phyloP scores from a whole-genome alignment of 2,888 invertebrate species.

The Chaetogeoica ovagalla region DNA sequence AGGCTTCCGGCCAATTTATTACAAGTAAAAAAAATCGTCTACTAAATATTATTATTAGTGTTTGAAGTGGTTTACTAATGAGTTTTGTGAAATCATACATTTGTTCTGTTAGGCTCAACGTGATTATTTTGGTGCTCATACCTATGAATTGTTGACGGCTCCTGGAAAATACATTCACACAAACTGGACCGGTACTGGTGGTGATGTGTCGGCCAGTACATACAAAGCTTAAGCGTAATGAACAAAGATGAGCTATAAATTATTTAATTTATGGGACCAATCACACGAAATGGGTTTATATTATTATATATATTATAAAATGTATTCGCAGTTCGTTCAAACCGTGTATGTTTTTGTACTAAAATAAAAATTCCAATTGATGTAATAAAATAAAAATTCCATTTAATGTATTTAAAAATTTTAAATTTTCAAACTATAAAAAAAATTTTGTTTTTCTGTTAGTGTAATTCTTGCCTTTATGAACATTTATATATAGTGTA shows the following conservation, averaged over 20 bases:
- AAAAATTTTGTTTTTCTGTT: background rate
- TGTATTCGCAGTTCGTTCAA: background rate
- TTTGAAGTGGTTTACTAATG: background rate
- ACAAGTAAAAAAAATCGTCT: constrained; percentile 66
- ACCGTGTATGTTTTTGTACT: constrained; percentile 1
- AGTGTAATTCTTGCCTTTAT: constrained; percentile 1
- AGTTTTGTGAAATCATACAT: background rate
- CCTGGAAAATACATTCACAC: constrained; percentile 94
- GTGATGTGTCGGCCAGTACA: constrained; percentile 91
- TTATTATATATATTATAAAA: constrained; percentile 3
- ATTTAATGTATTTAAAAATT: constrained; percentile 13
- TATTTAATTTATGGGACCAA: constrained; percentile 32
- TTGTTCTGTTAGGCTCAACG: constrained; percentile 75
- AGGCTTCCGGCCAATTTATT: constrained; percentile 91
- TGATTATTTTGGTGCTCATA: constrained; percentile 99
- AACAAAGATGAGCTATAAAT: background rate
- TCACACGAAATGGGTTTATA: background rate
- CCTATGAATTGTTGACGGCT: constrained; percentile 83
- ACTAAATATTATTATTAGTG: background rate
- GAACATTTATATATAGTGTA: constrained; percentile 1
- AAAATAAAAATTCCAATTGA: background rate
- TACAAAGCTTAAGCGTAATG: constrained; percentile 70
- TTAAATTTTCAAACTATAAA: background rate
- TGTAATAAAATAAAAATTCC: background rate
- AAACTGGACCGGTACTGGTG: constrained; percentile 99